Percentiles rank a stretch among this genome's conserved stretches.
Conservation (phyloP, 2,888 invertebrate species). For the Metalampra italica region DNA sequence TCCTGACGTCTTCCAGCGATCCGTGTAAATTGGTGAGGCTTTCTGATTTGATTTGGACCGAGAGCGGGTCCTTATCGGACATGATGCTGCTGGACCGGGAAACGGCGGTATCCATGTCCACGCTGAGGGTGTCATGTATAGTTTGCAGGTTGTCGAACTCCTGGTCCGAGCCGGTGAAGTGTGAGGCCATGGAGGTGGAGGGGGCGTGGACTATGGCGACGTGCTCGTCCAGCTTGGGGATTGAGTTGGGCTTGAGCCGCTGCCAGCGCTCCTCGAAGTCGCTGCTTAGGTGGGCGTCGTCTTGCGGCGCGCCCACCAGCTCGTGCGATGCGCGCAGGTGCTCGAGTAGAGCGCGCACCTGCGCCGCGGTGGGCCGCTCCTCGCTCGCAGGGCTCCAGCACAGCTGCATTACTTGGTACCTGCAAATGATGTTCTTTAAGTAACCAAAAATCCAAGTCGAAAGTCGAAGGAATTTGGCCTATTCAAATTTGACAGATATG, state of each 20-base stretch:
- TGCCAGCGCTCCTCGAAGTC: slow-evolving; percentile 88
- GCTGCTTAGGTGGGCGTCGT: slow-evolving; percentile 42
- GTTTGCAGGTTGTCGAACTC: slow-evolving; percentile 44
- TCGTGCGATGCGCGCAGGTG: slow-evolving; percentile 55
- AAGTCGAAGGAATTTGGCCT: no score
- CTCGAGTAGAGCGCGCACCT: slow-evolving; percentile 62
- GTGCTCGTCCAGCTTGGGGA: slow-evolving; percentile 78
- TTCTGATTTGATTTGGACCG: slow-evolving; percentile 66
- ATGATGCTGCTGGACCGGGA: slow-evolving; percentile 65
- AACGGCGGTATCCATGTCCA: slow-evolving; percentile 57
- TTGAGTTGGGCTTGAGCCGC: slow-evolving; percentile 81
- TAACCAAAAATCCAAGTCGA: no score
- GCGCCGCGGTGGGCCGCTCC: slow-evolving; percentile 48
- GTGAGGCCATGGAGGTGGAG: slow-evolving; percentile 47
- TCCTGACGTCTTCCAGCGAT: slow-evolving; percentile 80
- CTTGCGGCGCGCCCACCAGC: slow-evolving; percentile 19
- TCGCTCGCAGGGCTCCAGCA: slow-evolving; percentile 78
- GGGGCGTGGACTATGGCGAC: slow-evolving; percentile 66
- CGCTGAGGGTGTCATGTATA: slow-evolving; percentile 48
- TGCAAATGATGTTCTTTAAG: slow-evolving; percentile 38
- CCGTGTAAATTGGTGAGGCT: slow-evolving; percentile 84
- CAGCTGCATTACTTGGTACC: slow-evolving; percentile 84
- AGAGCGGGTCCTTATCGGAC: slow-evolving; percentile 63
- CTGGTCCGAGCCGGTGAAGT: slow-evolving; percentile 53
- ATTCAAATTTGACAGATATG: no score